Base-by-base conservation (phyloP, 2,888 invertebrate genomes). In the Meiosimyza platycephala region DNA sequence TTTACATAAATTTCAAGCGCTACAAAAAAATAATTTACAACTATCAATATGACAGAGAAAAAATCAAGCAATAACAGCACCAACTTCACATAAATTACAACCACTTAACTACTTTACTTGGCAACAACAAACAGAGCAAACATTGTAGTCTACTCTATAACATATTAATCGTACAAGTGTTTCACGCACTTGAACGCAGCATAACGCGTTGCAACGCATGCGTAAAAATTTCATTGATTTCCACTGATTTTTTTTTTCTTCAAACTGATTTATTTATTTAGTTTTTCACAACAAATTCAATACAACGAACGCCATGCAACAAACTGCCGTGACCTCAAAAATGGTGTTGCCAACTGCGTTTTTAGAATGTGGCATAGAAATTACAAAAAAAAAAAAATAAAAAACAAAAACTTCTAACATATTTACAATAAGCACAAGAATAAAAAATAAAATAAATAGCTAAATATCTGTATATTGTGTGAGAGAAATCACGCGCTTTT, bases 311-410 rank as follows among this genome's bases (percentile, higher is more conserved):
- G 40, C 40, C 40, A 9, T 40, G 40, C 40, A 40, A 40, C 40
- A 40, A 40, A 40, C 40, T 48, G 13, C 16, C 18, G 48, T 63
- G 63, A 63, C 63, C 63, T 63, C 16, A 63, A 63, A 63, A 63
- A 40, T 13, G 40, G 63, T 47, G 63, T 63, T 63, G 63, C 48
- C 48, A 63, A 63, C 63, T 48, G 16, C 47, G 18, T 7, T 6
- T 62, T 40, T 62, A 59, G 18, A 28, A 18, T 22, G 9, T 18
- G 15, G 6, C 18, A 59, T 15, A 16, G 28, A 22, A 59, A 16
- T 22, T 16, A 59, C 6, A 12, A 62, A 6, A 40, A 40, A 62
- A 11, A 16, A 12, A 0, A 28, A 33, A n/a, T n/a, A 2, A 15
- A 15, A 7, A 40, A 13, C 15, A 62, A 16, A 40, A 62, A 62